Evolutionary conservation across 2,113 vertebrate species (phyloP).

Genomic region (Oceanodroma tethys): DNA sequence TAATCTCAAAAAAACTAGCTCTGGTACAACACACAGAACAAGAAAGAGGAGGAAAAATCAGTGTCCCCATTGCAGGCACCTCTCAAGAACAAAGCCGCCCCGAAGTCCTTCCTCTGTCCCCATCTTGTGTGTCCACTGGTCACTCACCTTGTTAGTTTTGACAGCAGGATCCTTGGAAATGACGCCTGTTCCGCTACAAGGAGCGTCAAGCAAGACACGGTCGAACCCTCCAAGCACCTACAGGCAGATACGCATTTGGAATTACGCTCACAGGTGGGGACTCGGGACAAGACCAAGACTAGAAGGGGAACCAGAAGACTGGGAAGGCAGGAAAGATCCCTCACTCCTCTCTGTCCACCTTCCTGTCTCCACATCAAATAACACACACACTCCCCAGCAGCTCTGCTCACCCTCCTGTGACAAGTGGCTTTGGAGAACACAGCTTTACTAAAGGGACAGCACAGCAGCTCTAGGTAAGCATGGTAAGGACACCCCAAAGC

Average conservation of each 20-base stretch:
- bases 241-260: background rate
- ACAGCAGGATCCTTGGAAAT: slow-evolving; percentile 96
- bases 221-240: slow-evolving; percentile 96
- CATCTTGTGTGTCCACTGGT: background rate
- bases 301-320: background rate
- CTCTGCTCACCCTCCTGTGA: background rate
- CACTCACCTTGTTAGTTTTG: slow-evolving; percentile 92
- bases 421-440: background rate
- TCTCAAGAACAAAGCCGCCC: background rate
- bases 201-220: slow-evolving; percentile 91
- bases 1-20: background rate
- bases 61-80: background rate
- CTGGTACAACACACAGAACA: background rate
- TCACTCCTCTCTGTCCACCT: background rate
- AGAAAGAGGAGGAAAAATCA: background rate
- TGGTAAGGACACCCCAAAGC: background rate
- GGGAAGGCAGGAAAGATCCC: background rate
- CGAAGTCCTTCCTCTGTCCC: background rate
- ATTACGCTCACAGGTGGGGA: rapidly evolving
- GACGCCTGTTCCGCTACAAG: slow-evolving; percentile 93
- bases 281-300: background rate
- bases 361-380: background rate
- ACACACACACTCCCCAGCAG: background rate
- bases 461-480: background rate
- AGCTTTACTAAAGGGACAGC: background rate